Evolutionary conservation across 2,888 invertebrate species (phyloP), one percentile per base, ranked within the genome.

Genomic region (Cancer borealis): DNA sequence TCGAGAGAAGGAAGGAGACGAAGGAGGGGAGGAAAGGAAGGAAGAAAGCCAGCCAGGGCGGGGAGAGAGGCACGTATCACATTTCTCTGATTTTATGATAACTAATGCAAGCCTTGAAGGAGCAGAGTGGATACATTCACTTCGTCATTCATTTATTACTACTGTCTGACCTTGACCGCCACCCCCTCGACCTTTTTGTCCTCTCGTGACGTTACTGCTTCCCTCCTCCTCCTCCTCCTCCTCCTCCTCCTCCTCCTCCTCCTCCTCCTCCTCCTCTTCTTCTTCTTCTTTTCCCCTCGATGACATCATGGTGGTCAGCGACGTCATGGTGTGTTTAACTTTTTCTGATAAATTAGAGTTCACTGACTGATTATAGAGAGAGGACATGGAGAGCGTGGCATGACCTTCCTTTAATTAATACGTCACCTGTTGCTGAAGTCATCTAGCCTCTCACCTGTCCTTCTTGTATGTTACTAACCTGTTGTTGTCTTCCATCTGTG

Each of bases 221-320:
- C 17, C 46, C 30, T 88, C n/a, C 46, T 45, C 5, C 88, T 88
- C 21, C 47, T 88, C 88, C 88, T 88, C 88, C 47, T 46, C 84
- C 84, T 84, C 84, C 84, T 84, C 84, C n/a, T 84, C 84, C 0
- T 84, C 39, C 2, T 39, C 39, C 2, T 39, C 5, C 46, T 88
- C 21, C 21, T 88, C 88, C 46, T 88, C 88, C n/a, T 46, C 84
- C n/a, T 84, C 84, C n/a, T 84, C 84, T n/a, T 84, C 84, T 3
- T 84, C 73, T n/a, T 66, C 73, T 14, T 66, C 73, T n/a, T 66
- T n/a, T n/a, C 73, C 14, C n/a, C 88, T 46, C 39, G 45, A 26
- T 45, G 45, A 88, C 88, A 39, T 88, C 88, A 46, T 46, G 39
- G 39, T 46, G 45, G 26, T 21, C 21, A 45, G 26, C 17, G 88